phyloP scores from a whole-genome alignment of 2,888 invertebrate genomes.

The Venusia cambrica region DNA sequence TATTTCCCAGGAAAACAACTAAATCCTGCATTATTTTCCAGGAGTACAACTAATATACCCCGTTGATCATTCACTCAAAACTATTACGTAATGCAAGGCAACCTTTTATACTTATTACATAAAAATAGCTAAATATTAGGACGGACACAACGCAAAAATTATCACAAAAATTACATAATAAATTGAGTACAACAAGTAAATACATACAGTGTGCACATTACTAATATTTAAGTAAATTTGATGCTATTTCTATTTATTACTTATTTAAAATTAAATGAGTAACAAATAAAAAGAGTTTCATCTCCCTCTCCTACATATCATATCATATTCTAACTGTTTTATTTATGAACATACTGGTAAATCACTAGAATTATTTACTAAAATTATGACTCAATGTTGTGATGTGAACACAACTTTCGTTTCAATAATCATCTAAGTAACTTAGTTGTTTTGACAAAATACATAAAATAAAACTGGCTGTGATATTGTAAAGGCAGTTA shows the following conservation, averaged over 20 bases:
- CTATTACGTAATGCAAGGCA: constrained; percentile 73
- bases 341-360: constrained; percentile 43
- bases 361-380: constrained; percentile 44
- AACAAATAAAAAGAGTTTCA: no score
- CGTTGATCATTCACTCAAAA: constrained; percentile 23
- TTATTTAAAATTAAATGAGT: no score
- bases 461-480: constrained; percentile 26
- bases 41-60: constrained; percentile 18
- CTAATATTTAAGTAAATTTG: no score
- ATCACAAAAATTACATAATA: constrained; percentile 57
- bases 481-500: constrained; percentile 25
- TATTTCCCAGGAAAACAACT: constrained; percentile 20
- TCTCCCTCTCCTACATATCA: constrained; percentile 26
- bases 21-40: constrained; percentile 13
- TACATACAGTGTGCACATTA: constrained; percentile 5
- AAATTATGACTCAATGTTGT: constrained; percentile 64
- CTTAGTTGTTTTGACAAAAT: constrained; percentile 24
- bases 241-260: no score
- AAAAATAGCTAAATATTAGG: constrained; percentile 32
- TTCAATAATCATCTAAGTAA: no score
- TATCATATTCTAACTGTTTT: constrained; percentile 23
- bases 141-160: constrained; percentile 54
- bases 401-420: constrained; percentile 46
- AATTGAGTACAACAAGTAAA: constrained; percentile 13
- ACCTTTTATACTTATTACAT: constrained; percentile 44